Evolutionary conservation across 2,797 vertebrate genomes (phyloP).

Genomic region (Fratercula arctica): DNA sequence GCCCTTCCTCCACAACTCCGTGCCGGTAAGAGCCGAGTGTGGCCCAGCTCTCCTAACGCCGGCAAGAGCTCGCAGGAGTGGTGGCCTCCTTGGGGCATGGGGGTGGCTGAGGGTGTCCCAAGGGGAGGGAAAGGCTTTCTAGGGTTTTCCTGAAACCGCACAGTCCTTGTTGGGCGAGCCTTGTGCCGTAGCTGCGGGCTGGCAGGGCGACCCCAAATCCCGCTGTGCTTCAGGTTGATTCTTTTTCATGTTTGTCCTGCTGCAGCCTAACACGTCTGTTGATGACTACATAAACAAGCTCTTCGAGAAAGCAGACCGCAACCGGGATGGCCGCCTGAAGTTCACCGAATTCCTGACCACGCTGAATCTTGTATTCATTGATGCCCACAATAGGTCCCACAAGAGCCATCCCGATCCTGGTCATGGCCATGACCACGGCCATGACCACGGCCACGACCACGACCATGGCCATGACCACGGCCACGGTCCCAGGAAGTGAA

Average conservation of each 20-base stretch:
- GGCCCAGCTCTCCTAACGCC: fast-evolving
- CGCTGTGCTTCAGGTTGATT: neutral
- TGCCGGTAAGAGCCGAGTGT: neutral
- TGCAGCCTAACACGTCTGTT: fast-evolving
- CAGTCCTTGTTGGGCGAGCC: neutral
- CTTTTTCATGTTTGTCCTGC: neutral
- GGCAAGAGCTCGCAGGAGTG: neutral
- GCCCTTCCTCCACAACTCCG: neutral
- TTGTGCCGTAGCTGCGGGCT: fast-evolving
- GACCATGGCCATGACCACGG: fast-evolving
- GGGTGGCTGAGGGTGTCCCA: neutral
- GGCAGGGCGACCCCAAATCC: neutral
- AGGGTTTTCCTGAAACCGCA: neutral
- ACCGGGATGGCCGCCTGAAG: neutral
- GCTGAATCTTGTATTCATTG: neutral
- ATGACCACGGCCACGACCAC: fast-evolving
- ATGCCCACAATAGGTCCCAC: conserved; percentile 8
- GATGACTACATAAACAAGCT: neutral
- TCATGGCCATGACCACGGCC: fast-evolving
- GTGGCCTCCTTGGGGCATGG: neutral
- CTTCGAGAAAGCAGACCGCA: neutral
- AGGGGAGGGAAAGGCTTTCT: neutral
- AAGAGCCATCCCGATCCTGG: fast-evolving
- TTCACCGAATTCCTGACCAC: conserved; percentile 42
- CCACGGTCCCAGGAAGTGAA: fast-evolving